Evolutionary conservation across 2,797 vertebrate genomes (phyloP).

Genomic region (Microctenopoma lineatum): DNA sequence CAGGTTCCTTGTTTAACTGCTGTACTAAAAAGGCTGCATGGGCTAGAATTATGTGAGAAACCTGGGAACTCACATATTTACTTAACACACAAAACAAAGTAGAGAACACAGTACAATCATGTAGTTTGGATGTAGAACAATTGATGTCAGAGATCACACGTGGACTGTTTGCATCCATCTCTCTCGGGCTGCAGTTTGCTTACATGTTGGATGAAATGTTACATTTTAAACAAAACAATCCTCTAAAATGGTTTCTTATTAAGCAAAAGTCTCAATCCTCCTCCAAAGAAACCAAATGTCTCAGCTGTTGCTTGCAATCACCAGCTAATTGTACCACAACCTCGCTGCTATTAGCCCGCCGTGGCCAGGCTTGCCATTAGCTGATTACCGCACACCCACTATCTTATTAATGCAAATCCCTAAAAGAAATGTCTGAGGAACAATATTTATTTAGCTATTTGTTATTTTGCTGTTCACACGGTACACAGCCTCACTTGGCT

Average conservation of each 20-base stretch:
- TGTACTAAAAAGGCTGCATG: slow-evolving; percentile 5
- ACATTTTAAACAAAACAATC: slow-evolving; percentile 1
- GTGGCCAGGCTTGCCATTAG: slow-evolving; percentile 55
- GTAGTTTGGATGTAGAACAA: too few species aligned
- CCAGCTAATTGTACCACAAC: slow-evolving; percentile 67
- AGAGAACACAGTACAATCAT: not conserved
- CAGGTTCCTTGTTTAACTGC: slow-evolving; percentile 26
- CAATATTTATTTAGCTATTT: slow-evolving; percentile 27
- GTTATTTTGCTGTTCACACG: slow-evolving; percentile 60
- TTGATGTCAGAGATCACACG: slow-evolving; percentile 6
- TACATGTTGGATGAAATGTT: not conserved
- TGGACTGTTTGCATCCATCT: not conserved
- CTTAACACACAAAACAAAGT: not conserved
- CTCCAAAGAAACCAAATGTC: slow-evolving; percentile 14
- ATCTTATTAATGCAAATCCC: slow-evolving; percentile 76
- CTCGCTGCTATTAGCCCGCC: slow-evolving; percentile 43
- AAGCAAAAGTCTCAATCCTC: slow-evolving; percentile 11
- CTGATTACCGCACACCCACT: slow-evolving; percentile 67
- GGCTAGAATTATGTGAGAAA: not conserved
- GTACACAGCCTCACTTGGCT: slow-evolving; percentile 43
- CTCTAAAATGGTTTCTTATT: slow-evolving; percentile 36
- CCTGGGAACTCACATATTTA: not conserved
- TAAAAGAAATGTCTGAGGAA: slow-evolving; percentile 58
- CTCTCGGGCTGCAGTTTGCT: not conserved
- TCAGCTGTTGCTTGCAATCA: slow-evolving; percentile 67